Base-by-base conservation (phyloP, 2,113 vertebrate species). In the Caretta caretta region DNA sequence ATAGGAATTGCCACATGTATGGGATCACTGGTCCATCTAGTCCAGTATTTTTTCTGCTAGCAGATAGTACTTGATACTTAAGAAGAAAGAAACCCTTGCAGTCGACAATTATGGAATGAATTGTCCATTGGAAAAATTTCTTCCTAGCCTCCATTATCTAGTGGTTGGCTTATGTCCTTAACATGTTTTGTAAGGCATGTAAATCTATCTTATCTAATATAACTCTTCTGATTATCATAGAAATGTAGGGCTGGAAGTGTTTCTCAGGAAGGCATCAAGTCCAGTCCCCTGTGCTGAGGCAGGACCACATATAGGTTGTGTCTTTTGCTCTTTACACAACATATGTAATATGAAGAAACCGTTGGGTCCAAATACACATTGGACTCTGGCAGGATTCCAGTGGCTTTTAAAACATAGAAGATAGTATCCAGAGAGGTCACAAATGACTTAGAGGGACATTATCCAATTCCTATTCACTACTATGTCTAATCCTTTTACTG, bases 381-480 rank as follows among this genome's bases (percentile, higher is more conserved):
- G 5, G 19, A 38, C 12, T 31, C 0, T 0, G 78, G 62, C 35
- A 8, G 53, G 72, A 75, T 80, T 51, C 81, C 1, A 0, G 11
- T 20, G 27, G 24, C 72, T 24, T 86, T 59, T 22, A 19, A 72
- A 72, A 38, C 65, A 65, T 14, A 1, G 10, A 42, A 54, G 29
- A 90, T 20, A 85, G 1, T 11, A 35, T 65, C 96, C 96, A 96
- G 93, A 92, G 94, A 94, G 94, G 76, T 93, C 89, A 38, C n/a
- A 38, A 79, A 80, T 38, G 13, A 20, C 53, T 10, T 57, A 51
- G 51, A 56, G 65, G 31, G 51, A 38, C 25, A 56, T 0, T 4
- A 69, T 2, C 1, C 5, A 51, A 20, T 0, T 1, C 54, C 3
- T 0, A 42, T n/a, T 10, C n/a, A 38, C n/a, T 72, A 72, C 19